Percentiles rank a stretch among this genome's conserved stretches.
These are phyloP conservation scores for Polyploca ridens DNA, from an alignment of 2,888 invertebrate genomes.

Conservation along the genomic window DNA sequence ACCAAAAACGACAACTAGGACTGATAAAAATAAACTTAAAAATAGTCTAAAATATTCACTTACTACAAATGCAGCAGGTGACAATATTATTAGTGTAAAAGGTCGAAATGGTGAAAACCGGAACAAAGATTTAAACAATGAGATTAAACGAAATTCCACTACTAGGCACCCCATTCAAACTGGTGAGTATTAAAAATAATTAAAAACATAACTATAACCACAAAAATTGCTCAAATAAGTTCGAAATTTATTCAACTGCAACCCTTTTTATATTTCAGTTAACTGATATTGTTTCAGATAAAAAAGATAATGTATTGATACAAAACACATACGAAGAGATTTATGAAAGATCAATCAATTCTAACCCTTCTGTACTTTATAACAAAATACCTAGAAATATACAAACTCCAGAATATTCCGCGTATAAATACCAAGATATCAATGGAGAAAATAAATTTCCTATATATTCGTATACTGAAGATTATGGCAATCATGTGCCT, in stretches of 20 bases:
- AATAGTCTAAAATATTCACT: neutral
- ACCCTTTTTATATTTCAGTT: neutral
- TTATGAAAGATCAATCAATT: neutral
- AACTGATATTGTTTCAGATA: conserved; percentile 2
- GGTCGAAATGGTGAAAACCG: neutral
- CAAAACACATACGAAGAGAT: conserved; percentile 1
- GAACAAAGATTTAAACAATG: neutral
- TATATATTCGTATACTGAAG: neutral
- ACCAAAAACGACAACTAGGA: neutral
- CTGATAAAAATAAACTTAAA: neutral
- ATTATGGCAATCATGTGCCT: neutral
- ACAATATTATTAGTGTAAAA: conserved; percentile 1
- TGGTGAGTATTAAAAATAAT: neutral
- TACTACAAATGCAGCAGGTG: neutral
- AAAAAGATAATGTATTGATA: neutral
- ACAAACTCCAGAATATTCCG: neutral
- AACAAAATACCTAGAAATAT: neutral
- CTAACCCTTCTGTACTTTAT: neutral
- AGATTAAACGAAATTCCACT: neutral
- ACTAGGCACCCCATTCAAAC: neutral
- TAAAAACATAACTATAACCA: too few species aligned
- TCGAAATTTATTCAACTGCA: neutral
- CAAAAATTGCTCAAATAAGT: neutral
- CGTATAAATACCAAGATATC: neutral
- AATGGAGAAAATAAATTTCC: neutral